Evolutionary conservation across 1,140 invertebrate genomes (phyloP).

Genomic region (Teleogryllus occipitalis): DNA sequence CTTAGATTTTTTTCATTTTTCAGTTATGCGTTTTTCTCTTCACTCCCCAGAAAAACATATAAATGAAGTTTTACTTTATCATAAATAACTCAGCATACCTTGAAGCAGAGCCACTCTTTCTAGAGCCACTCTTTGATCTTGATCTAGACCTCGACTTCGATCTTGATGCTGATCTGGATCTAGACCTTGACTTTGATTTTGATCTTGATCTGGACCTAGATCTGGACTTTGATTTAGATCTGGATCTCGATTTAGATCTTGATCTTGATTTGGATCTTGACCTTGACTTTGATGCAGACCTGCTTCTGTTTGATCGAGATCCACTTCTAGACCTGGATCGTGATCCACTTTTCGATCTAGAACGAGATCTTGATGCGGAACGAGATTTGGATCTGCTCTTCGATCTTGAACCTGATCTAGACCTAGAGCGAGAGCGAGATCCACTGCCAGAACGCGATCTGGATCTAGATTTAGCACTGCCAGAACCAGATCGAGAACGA

Average conservation of each 20-base stretch:
- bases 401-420: conserved; percentile 35
- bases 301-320: conserved; percentile 24
- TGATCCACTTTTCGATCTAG: conserved; percentile 31
- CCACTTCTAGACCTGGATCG: conserved; percentile 30
- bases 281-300: conserved; percentile 34
- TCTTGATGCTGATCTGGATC: conserved; percentile 37
- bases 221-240: conserved; percentile 30
- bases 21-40: too few species aligned
- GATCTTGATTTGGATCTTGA: conserved; percentile 32
- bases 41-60: too few species aligned
- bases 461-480: conserved; percentile 20
- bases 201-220: conserved; percentile 34
- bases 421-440: conserved; percentile 32
- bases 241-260: conserved; percentile 28
- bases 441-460: conserved; percentile 30
- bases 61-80: too few species aligned
- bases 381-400: conserved; percentile 29
- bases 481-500: conserved; percentile 31
- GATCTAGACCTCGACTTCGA: conserved; percentile 30
- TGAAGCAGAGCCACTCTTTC: conserved; percentile 26
- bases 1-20: too few species aligned
- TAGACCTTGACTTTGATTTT: conserved; percentile 38
- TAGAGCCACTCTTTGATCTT: conserved; percentile 16
- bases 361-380: conserved; percentile 31
- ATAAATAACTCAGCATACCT: neutral